A percentile compares a stretch with the other conserved stretches of the same genome.
phyloP scores from a whole-genome alignment of 2,113 vertebrate species.

The Sula dactylatra region DNA sequence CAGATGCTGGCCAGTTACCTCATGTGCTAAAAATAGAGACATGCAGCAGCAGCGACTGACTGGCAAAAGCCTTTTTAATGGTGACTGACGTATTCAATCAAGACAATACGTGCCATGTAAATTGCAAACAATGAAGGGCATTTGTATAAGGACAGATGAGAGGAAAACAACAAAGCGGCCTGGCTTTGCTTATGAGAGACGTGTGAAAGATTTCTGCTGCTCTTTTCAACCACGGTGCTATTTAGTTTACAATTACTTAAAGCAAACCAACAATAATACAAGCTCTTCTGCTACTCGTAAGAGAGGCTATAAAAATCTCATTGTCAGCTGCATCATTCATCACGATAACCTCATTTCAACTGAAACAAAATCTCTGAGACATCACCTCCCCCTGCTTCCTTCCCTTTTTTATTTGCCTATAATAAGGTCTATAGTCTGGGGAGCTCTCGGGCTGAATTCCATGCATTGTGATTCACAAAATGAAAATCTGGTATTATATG shows the following conservation, averaged over 20 bases:
- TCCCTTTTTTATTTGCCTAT: slow-evolving; percentile 34
- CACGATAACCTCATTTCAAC: slow-evolving; percentile 9
- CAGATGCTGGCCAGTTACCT: not conserved
- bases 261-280: not conserved
- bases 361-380: not conserved
- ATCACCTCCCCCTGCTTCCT: not conserved
- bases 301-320: slow-evolving; percentile 43
- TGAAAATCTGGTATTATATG: slow-evolving; percentile 70
- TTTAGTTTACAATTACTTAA: slow-evolving; percentile 13
- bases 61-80: not conserved
- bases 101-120: not conserved
- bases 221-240: not conserved
- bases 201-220: not conserved
- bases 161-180: not conserved
- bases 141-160: not conserved
- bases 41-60: not conserved
- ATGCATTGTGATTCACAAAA: slow-evolving; percentile 66
- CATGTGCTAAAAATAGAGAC: slow-evolving; percentile 35
- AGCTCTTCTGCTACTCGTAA: slow-evolving; percentile 9
- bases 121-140: not conserved
- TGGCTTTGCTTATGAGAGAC: not conserved
- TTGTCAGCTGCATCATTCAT: slow-evolving; percentile 55
- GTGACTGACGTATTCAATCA: not conserved
- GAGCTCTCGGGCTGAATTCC: slow-evolving; percentile 59
- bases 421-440: slow-evolving; percentile 47